These are phyloP conservation scores for Sesamia nonagrioides DNA, from an alignment of 1,140 invertebrate species.

Conservation along the genomic window DNA sequence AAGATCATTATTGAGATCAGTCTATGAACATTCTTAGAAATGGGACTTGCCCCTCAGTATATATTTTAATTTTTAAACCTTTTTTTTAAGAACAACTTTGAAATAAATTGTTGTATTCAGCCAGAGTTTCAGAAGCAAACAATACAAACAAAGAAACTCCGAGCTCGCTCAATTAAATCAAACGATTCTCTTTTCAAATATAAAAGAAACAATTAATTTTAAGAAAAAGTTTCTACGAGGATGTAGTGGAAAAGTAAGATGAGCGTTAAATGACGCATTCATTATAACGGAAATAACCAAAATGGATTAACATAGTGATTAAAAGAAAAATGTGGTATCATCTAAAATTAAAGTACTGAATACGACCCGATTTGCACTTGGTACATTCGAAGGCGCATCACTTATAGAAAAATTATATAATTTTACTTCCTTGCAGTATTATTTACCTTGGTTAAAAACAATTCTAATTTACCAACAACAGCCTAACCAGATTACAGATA, in stretches of 20 bases:
- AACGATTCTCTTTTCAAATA: slow-evolving; percentile 22
- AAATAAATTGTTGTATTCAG: slow-evolving; percentile 8
- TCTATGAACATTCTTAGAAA: no score
- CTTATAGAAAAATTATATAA: neutral
- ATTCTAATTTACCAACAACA: neutral
- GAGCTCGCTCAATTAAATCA: slow-evolving; percentile 40
- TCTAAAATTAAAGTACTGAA: no score
- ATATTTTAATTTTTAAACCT: neutral
- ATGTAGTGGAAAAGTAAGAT: neutral
- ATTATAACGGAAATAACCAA: no score
- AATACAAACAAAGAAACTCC: slow-evolving; percentile 41
- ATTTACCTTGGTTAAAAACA: neutral
- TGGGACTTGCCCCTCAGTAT: no score
- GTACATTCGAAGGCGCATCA: no score
- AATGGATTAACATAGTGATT: no score
- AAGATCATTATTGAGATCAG: no score
- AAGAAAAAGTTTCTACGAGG: slow-evolving; percentile 14
- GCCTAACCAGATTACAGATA: neutral
- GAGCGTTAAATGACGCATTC: no score
- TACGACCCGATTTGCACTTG: no score
- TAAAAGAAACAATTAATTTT: slow-evolving; percentile 49
- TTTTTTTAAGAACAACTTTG: slow-evolving; percentile 8
- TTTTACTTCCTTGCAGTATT: neutral
- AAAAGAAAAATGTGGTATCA: no score
- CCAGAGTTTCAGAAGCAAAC: slow-evolving; percentile 4